phyloP scores from a whole-genome alignment of 2,797 vertebrate species.

The Acrossocheilus fasciatus region DNA sequence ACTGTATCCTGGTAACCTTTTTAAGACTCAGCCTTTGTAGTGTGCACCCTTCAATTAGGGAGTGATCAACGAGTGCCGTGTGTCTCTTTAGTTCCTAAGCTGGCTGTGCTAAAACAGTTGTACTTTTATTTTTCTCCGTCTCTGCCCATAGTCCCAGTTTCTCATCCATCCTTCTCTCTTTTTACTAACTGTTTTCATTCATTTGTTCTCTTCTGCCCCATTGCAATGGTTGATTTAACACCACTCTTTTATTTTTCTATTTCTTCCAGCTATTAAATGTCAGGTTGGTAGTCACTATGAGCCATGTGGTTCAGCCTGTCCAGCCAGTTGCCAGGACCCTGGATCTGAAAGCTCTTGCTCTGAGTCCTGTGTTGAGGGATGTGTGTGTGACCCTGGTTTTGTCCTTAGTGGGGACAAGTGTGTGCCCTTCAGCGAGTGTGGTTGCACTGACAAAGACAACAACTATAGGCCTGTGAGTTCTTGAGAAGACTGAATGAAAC shows the following conservation, averaged over 20 bases:
- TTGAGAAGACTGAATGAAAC: not conserved
- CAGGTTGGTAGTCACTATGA: conserved; percentile 81
- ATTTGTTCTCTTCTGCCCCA: not conserved
- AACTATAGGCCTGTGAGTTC: conserved; percentile 81
- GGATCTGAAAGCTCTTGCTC: conserved; percentile 70
- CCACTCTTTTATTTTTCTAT: conserved; percentile 18
- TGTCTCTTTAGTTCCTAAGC: not conserved
- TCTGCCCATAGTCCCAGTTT: not conserved
- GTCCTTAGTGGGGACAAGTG: conserved; percentile 87
- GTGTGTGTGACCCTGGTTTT: conserved; percentile 82
- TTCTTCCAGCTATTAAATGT: conserved; percentile 83
- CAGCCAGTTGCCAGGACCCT: conserved; percentile 81
- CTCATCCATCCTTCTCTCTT: not conserved
- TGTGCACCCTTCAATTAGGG: conserved; percentile 7
- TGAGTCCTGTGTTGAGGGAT: conserved; percentile 85
- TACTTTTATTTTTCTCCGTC: not conserved
- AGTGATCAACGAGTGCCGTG: not conserved
- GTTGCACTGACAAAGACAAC: conserved; percentile 80
- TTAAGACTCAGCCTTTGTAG: conserved; percentile 26
- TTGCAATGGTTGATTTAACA: not conserved
- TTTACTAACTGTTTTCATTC: not conserved
- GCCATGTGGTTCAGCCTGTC: conserved; percentile 81
- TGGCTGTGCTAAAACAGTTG: conserved; percentile 15
- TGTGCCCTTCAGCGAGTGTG: conserved; percentile 82
- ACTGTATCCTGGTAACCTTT: conserved; percentile 29